phyloP scores from a whole-genome alignment of 2,797 vertebrate genomes.

The Sebastes diaconus region DNA sequence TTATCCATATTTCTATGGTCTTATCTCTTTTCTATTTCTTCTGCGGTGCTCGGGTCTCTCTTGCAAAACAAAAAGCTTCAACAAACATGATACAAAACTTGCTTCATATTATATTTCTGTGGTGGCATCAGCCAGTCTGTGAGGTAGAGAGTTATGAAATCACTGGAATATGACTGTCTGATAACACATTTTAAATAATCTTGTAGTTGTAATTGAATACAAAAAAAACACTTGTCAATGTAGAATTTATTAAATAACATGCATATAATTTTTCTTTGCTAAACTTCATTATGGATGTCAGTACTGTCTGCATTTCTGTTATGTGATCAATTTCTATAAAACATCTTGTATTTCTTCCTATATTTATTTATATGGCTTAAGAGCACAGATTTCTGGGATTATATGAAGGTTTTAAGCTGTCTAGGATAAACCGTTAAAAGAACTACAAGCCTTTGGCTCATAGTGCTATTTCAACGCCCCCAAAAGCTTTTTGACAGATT shows the following conservation, averaged over 20 bases:
- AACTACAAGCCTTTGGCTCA: not conserved
- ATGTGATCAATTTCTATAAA: not conserved
- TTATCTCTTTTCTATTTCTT: not conserved
- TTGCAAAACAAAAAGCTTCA: not conserved
- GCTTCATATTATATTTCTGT: not conserved
- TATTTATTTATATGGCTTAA: not conserved
- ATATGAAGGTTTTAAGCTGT: not conserved
- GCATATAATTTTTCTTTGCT: not conserved
- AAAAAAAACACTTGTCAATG: not conserved
- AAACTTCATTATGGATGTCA: not conserved
- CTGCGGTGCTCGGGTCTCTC: not conserved
- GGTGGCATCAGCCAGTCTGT: not conserved
- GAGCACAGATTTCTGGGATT: not conserved
- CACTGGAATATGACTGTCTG: not conserved
- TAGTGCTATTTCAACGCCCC: not conserved
- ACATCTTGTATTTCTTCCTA: not conserved
- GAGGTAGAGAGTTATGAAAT: not conserved
- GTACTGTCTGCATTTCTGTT: not conserved
- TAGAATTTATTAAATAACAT: not conserved
- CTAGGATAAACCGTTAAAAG: not conserved
- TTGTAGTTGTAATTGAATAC: not conserved
- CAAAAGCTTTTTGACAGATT: slow-evolving; percentile 1
- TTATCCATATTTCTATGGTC: not conserved
- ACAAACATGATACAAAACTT: not conserved
- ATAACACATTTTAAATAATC: not conserved